Percentiles rank a stretch among this genome's conserved stretches.
Evolutionary conservation across 2,113 vertebrate genomes (phyloP).

Genomic region (Dicaeum eximium): DNA sequence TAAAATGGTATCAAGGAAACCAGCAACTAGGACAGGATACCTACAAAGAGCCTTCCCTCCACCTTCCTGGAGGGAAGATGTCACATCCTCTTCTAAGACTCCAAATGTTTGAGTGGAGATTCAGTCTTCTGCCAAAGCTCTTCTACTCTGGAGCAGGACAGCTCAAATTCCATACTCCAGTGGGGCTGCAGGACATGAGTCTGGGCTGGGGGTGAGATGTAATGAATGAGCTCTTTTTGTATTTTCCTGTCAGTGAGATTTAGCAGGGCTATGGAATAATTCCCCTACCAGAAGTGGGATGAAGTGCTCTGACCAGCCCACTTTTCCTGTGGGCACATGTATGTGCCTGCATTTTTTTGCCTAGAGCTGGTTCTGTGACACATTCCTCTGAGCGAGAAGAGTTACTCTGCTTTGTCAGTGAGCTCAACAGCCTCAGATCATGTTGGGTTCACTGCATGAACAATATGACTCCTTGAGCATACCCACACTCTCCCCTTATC

Average conservation of each 20-base stretch:
- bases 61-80: neutral
- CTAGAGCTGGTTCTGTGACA: neutral
- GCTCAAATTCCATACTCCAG: neutral
- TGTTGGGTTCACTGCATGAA: neutral
- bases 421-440: rapidly evolving
- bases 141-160: neutral
- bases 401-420: neutral
- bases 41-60: neutral
- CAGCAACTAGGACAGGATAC: neutral
- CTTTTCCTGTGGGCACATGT: neutral
- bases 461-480: rapidly evolving
- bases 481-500: neutral
- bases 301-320: neutral
- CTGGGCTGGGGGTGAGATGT: neutral
- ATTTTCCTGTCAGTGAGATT: neutral
- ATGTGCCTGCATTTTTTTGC: neutral
- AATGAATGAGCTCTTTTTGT: neutral
- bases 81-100: neutral
- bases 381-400: rapidly evolving
- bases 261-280: neutral
- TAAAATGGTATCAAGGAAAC: neutral
- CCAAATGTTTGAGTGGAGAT: neutral
- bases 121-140: neutral
- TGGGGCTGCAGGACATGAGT: neutral
- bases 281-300: neutral